These are phyloP conservation scores for Neosilurus hyrtlii DNA, from an alignment of 2,797 vertebrate genomes.

Conservation along the genomic window DNA sequence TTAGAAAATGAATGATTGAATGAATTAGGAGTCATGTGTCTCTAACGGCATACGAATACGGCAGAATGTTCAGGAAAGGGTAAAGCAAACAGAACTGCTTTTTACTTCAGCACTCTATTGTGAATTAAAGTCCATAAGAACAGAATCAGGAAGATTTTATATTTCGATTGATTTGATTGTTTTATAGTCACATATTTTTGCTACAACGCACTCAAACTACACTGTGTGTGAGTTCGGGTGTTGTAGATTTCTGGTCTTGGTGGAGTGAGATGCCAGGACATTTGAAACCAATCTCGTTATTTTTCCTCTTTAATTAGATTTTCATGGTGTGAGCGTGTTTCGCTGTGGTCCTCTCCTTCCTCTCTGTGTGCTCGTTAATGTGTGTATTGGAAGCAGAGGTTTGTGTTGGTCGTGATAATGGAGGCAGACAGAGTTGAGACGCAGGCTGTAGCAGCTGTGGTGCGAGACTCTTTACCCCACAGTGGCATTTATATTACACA, in stretches of 20 bases:
- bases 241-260: background rate
- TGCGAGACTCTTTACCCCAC: conserved; percentile 24
- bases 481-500: conserved; percentile 52
- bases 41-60: background rate
- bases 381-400: background rate
- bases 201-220: background rate
- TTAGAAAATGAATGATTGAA: too few species aligned
- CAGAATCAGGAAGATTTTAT: background rate
- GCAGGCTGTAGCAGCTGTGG: background rate
- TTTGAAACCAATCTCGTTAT: background rate
- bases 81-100: background rate
- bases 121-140: background rate
- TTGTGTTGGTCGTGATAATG: background rate
- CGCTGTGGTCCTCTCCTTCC: background rate
- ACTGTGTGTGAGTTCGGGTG: background rate
- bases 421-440: background rate
- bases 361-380: background rate
- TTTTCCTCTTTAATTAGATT: conserved; percentile 18
- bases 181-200: background rate
- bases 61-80: background rate
- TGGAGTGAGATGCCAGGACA: background rate
- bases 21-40: background rate
- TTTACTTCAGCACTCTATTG: background rate
- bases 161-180: background rate
- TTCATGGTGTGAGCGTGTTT: background rate